These are phyloP conservation scores for Polyergus mexicanus DNA, from an alignment of 1,140 invertebrate species.

Conservation along the genomic window DNA sequence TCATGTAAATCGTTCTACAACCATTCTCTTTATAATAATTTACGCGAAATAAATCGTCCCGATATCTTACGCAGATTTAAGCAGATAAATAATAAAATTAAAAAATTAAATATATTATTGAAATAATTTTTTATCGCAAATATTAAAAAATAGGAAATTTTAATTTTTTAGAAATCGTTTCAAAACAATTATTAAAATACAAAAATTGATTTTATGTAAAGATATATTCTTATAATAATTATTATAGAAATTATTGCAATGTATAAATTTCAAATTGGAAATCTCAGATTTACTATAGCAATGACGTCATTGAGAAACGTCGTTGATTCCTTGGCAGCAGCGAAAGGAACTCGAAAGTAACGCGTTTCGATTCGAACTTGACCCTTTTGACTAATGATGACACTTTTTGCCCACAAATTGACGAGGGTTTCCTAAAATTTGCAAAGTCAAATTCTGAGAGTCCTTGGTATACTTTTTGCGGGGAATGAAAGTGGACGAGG, in stretches of 20 bases:
- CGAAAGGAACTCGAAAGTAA: background rate
- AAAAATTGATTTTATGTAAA: background rate
- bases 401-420: background rate
- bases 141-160: background rate
- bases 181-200: background rate
- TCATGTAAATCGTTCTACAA: conserved; percentile 31
- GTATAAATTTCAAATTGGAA: background rate
- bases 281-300: background rate
- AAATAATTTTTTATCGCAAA: conserved; percentile 7
- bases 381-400: background rate
- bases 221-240: background rate
- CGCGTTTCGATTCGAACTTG: background rate
- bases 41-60: conserved; percentile 36
- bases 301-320: background rate
- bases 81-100: background rate
- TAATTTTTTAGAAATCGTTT: background rate
- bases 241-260: background rate
- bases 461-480: background rate
- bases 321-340: background rate
- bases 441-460: background rate
- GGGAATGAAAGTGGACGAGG: background rate
- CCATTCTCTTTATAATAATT: conserved; percentile 57
- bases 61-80: conserved; percentile 11
- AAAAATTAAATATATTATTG: conserved; percentile 14
- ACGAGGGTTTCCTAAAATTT: conserved; percentile 25